A percentile compares a stretch with the other conserved stretches of the same genome.
Evolutionary conservation across 2,888 invertebrate genomes (phyloP).

Genomic region (Orthonychiurus folsomi): DNA sequence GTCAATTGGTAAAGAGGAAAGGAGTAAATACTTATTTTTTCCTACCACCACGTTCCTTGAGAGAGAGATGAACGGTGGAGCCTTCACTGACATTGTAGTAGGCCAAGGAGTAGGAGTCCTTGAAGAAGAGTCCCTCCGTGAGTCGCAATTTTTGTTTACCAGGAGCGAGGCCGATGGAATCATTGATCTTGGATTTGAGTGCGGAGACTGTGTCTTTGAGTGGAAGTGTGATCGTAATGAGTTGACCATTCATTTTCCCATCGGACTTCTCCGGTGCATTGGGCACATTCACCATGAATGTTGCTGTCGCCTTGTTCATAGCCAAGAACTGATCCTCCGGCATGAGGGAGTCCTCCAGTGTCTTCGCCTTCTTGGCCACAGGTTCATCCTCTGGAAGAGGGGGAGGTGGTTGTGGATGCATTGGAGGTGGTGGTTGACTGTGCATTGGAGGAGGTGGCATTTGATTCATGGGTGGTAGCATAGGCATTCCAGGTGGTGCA

Average conservation of each 20-base stretch:
- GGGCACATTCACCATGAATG: slow-evolving; percentile 74
- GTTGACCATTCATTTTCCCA: slow-evolving; percentile 90
- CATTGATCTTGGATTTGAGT: slow-evolving; percentile 77
- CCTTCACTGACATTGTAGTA: slow-evolving; percentile 89
- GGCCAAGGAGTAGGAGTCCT: slow-evolving; percentile 87
- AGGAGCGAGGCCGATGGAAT: slow-evolving; percentile 82
- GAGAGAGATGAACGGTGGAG: slow-evolving; percentile 72
- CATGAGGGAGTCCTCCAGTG: slow-evolving; percentile 77
- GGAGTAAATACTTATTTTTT: no score
- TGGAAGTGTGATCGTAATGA: slow-evolving; percentile 65
- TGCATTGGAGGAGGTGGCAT: slow-evolving; percentile 51
- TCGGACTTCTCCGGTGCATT: slow-evolving; percentile 78
- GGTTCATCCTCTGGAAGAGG: slow-evolving; percentile 64
- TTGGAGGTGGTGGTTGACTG: slow-evolving; percentile 42
- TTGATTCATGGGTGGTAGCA: slow-evolving; percentile 45
- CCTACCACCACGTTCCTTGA: slow-evolving; percentile 95
- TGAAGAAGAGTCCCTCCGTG: slow-evolving; percentile 98
- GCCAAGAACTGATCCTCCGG: slow-evolving; percentile 75
- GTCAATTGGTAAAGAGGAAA: no score
- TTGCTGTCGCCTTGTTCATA: slow-evolving; percentile 65
- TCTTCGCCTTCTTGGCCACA: slow-evolving; percentile 73
- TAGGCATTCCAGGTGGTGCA: slow-evolving; percentile 45
- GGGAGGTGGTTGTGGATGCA: slow-evolving; percentile 12
- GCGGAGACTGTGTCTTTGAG: slow-evolving; percentile 69
- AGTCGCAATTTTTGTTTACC: slow-evolving; percentile 95